Evolutionary conservation across 2,888 invertebrate species (phyloP).

Genomic region (Agrotis puta): DNA sequence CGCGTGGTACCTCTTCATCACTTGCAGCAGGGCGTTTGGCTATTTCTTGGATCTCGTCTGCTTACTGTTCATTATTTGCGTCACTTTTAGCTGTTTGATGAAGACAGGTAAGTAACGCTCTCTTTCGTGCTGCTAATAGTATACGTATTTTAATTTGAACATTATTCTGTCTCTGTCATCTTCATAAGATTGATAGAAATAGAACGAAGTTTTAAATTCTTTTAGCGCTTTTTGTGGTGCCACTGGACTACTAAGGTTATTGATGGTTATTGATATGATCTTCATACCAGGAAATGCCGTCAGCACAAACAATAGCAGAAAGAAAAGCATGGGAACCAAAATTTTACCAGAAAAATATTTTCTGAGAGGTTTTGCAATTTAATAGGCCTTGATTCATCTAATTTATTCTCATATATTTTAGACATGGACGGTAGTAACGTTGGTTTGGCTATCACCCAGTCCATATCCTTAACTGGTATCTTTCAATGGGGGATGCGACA

Average conservation of each 20-base stretch:
- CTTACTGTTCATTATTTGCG: constrained; percentile 91
- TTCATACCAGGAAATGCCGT: too few relatives aligned
- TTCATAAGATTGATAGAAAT: neutral
- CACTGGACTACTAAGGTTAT: neutral
- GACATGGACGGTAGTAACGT: constrained; percentile 91
- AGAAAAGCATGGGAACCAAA: neutral
- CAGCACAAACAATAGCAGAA: neutral
- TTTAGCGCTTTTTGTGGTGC: neutral
- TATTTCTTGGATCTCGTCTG: constrained; percentile 92
- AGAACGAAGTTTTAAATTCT: neutral
- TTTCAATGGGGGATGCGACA: constrained; percentile 96
- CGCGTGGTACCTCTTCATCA: constrained; percentile 93
- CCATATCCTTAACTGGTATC: constrained; percentile 92
- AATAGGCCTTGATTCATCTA: neutral
- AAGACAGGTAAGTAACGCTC: constrained; percentile 77
- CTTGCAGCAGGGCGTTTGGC: constrained; percentile 92
- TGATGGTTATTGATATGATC: neutral
- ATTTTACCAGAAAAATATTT: neutral
- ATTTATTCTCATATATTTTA: constrained; percentile 53
- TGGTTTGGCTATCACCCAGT: constrained; percentile 92
- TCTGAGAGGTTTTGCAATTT: neutral
- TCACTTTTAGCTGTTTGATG: constrained; percentile 92
- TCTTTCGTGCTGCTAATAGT: neutral
- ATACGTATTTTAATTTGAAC: neutral
- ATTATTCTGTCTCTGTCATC: neutral